These are phyloP conservation scores for Corythoichthys haematopterus DNA, from an alignment of 2,113 vertebrate species.

Conservation along the genomic window DNA sequence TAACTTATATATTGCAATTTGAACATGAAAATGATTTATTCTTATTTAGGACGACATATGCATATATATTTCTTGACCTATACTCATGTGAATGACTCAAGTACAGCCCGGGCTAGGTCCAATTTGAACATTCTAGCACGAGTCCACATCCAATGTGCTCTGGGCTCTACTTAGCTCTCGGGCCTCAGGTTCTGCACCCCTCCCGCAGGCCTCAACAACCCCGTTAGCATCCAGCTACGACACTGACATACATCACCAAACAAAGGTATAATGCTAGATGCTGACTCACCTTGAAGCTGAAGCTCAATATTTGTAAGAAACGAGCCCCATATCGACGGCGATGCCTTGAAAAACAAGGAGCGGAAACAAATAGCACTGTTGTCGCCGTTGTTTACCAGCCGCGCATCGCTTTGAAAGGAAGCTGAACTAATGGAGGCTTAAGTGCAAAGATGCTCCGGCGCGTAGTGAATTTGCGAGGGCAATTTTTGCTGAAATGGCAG, in stretches of 20 bases:
- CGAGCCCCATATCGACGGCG: slow-evolving; percentile 37
- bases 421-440: neutral
- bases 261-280: neutral
- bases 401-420: slow-evolving; percentile 1
- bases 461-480: neutral
- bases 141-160: neutral
- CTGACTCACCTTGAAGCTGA: slow-evolving; percentile 37
- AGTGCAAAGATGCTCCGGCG: neutral
- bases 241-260: neutral
- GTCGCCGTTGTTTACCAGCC: slow-evolving; percentile 6
- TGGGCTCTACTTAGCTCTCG: neutral
- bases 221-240: neutral
- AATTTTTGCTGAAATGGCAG: slow-evolving; percentile 54
- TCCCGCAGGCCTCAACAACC: neutral
- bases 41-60: no score
- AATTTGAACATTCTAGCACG: no score
- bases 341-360: slow-evolving; percentile 5
- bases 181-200: neutral
- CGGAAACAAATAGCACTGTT: neutral
- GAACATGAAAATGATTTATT: no score
- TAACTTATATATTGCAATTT: no score
- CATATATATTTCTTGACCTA: no score
- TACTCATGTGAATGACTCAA: no score
- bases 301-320: slow-evolving; percentile 33
- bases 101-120: no score